Base-by-base conservation (phyloP, 2,888 invertebrate species). In the Boloria selene region DNA sequence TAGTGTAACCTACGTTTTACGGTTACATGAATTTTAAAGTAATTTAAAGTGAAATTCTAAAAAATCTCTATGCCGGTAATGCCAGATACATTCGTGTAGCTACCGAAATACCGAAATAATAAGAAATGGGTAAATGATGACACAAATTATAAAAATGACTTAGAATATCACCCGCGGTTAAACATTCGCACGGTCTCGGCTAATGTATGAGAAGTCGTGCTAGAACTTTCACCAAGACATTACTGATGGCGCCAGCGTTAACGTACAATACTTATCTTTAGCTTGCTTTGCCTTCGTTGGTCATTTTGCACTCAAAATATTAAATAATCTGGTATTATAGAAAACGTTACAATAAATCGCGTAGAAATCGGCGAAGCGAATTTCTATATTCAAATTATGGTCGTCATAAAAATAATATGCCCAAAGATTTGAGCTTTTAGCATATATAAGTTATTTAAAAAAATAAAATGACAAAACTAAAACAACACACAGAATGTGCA, bases 201-300 rank as follows among this genome's bases (percentile, higher is more conserved):
- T 90, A 91, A 90, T 90, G 85, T 89, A 89, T 88, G 86, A 77
- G 87, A 86, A 87, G 84, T 91, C 91, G 90, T 90, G 91, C 87
- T 79, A 76, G 76, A 74, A 90, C 91, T 91, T 91, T 91, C 91
- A 85, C 90, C 87, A 78, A 81, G 81, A 83, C 85, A 86, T 87
- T 85, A 85, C 80, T 75, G 74, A 67, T 77, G 82, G 82, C 83
- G 87, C 86, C 86, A 80, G 22, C 50, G 18, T 64, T 49, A 61
- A 47, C 53, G 56, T 56, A 65, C 61, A 53, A 59, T 61, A 59
- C 55, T 62, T 38, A 38, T 22, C 53, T 58, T 54, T 59, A 58
- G 26, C 5, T 2, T 65, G 22, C 42, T n/a, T 51, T 16, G 45
- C 31, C 14, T 59, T 49, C 17, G 14, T 47, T 31, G 16, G 16